Conservation (phyloP, 1,140 invertebrate species). For the Drosophila lacteicornis region DNA sequence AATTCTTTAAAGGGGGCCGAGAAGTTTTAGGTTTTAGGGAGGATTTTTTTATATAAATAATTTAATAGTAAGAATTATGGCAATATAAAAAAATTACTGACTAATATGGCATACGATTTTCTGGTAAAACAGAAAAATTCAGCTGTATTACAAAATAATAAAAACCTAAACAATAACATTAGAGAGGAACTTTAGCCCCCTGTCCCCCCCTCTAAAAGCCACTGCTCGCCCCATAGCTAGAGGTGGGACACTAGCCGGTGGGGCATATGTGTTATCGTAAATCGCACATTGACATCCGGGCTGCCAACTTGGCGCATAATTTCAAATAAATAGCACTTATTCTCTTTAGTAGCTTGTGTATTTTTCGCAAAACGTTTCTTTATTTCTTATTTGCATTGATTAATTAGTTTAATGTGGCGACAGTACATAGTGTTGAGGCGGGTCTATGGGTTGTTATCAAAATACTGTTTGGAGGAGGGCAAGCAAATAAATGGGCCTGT, state of each 20-base stretch:
- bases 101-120: neutral
- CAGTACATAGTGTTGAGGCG: conserved; percentile 32
- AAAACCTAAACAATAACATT: no score
- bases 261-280: conserved; percentile 3
- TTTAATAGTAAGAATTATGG: no score
- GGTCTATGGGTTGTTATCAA: conserved; percentile 37
- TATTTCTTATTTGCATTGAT: conserved; percentile 43
- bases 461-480: conserved; percentile 51
- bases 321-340: conserved; percentile 20
- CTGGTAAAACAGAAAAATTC: neutral
- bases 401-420: conserved; percentile 47
- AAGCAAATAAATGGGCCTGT: conserved; percentile 37
- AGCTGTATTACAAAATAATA: no score
- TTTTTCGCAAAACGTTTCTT: conserved; percentile 28
- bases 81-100: no score
- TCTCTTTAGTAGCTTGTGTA: conserved; percentile 3
- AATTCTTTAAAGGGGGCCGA: neutral
- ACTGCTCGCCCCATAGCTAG: neutral
- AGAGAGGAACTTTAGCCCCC: neutral
- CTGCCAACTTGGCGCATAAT: conserved; percentile 5
- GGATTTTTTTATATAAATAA: no score
- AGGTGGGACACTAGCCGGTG: conserved; percentile 1
- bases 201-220: neutral
- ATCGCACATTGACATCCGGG: neutral
- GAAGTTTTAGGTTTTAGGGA: neutral